phyloP scores from a whole-genome alignment of 2,797 vertebrate genomes.

The Neopelma chrysocephalum region DNA sequence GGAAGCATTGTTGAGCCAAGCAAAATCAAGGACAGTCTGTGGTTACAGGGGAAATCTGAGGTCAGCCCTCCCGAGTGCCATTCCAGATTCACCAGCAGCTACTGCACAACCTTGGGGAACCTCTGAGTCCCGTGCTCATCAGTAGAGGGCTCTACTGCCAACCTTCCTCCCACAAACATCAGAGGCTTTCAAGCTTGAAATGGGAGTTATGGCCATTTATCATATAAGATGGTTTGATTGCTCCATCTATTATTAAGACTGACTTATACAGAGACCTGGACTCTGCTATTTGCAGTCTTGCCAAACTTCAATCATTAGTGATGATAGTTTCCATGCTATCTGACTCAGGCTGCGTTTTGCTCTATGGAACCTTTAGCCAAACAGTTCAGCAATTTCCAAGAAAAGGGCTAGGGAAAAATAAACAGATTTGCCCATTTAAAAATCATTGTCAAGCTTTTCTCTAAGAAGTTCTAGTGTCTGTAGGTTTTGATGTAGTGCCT shows the following conservation, averaged over 20 bases:
- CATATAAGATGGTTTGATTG: not conserved
- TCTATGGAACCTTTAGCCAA: constrained; percentile 23
- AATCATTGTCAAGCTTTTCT: not conserved
- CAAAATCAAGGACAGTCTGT: not conserved
- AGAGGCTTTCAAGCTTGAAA: not conserved
- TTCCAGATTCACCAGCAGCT: not conserved
- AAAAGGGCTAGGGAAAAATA: constrained; percentile 1
- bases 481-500: not conserved
- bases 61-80: not conserved
- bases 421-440: not conserved
- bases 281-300: not conserved
- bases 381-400: constrained; percentile 31
- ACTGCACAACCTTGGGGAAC: not conserved
- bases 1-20: not conserved
- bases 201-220: not conserved
- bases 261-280: constrained; percentile 16
- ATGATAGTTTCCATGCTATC: constrained; percentile 35
- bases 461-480: not conserved
- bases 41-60: not conserved
- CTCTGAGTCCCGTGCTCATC: fast-evolving
- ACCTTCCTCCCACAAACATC: not conserved
- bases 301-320: not conserved
- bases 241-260: not conserved
- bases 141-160: not conserved
- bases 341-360: constrained; percentile 35